Percentiles rank a stretch among this genome's conserved stretches.
These are phyloP conservation scores for Dendrophyllia cribrosa DNA, from an alignment of 64 coral and sea anemone genomes.

Conservation along the genomic window DNA sequence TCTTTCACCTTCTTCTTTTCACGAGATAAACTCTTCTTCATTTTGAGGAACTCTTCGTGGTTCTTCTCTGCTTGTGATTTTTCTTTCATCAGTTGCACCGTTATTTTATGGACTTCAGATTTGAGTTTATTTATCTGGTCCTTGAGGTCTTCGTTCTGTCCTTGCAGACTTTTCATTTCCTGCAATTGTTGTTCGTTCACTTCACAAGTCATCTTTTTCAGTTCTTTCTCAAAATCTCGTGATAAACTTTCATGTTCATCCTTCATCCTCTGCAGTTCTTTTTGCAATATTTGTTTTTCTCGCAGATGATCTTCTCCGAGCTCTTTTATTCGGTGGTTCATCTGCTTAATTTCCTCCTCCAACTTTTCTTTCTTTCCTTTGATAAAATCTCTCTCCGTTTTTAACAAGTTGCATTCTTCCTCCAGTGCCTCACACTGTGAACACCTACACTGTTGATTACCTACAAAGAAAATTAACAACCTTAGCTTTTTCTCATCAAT, in stretches of 20 bases:
- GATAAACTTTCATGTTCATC: constrained; percentile 28
- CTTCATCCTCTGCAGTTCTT: constrained; percentile 4
- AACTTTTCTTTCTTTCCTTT: not conserved
- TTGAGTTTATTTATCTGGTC: constrained; percentile 27
- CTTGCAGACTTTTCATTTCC: constrained; percentile 25
- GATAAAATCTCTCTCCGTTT: not conserved
- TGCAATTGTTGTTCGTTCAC: constrained; percentile 9
- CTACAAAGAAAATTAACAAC: constrained; percentile 5
- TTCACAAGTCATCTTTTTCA: constrained; percentile 4
- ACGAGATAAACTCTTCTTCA: constrained; percentile 51
- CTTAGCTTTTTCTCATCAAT: too few species aligned
- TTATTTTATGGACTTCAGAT: constrained; percentile 48
- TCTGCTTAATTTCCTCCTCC: constrained; percentile 1
- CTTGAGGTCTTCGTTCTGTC: constrained; percentile 10
- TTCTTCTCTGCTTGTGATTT: constrained; percentile 14
- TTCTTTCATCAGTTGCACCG: constrained; percentile 44
- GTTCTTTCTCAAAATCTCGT: constrained; percentile 10
- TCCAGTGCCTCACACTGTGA: not conserved
- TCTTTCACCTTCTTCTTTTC: constrained; percentile 72
- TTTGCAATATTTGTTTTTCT: constrained; percentile 24
- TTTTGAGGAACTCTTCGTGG: constrained; percentile 58
- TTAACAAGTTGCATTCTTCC: not conserved
- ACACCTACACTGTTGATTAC: not conserved
- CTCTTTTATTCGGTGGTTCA: constrained; percentile 6
- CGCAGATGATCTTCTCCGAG: constrained; percentile 2